These are phyloP conservation scores for Riptortus pedestris DNA, from an alignment of 1,140 invertebrate genomes.

Conservation along the genomic window DNA sequence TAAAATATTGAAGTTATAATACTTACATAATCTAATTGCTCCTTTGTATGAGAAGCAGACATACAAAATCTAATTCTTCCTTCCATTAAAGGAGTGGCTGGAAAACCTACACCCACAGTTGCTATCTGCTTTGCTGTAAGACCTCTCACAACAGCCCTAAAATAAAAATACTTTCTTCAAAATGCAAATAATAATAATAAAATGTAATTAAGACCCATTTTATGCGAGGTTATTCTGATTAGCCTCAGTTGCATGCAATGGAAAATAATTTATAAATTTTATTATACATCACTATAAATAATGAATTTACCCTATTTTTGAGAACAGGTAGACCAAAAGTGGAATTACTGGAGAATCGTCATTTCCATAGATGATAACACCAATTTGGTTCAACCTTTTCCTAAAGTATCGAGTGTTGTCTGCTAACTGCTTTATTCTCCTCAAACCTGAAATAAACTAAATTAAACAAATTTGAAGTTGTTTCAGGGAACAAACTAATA, in stretches of 20 bases:
- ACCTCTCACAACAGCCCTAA: constrained; percentile 71
- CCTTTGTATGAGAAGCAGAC: constrained; percentile 89
- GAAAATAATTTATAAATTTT: no score
- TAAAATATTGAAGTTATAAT: background rate
- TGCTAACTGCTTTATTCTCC: constrained; percentile 62
- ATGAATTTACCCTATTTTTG: constrained; percentile 71
- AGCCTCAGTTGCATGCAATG: no score
- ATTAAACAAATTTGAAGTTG: background rate
- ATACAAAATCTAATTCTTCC: constrained; percentile 91
- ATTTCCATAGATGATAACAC: constrained; percentile 93
- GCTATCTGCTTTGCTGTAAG: constrained; percentile 75
- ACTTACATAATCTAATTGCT: constrained; percentile 81
- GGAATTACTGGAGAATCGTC: constrained; percentile 94
- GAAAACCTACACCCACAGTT: constrained; percentile 92
- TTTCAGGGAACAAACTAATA: constrained; percentile 2
- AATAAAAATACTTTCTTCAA: constrained; percentile 33
- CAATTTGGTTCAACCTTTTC: constrained; percentile 72
- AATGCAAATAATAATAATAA: constrained; percentile 3
- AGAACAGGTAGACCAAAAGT: constrained; percentile 85
- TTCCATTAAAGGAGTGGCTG: constrained; percentile 91
- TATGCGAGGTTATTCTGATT: background rate
- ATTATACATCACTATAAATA: no score
- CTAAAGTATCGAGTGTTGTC: constrained; percentile 84
- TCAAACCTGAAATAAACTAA: constrained; percentile 44
- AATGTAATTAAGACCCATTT: background rate